Base-by-base conservation (phyloP, 1,140 invertebrate species). In the Drosophila nigromelanica region DNA sequence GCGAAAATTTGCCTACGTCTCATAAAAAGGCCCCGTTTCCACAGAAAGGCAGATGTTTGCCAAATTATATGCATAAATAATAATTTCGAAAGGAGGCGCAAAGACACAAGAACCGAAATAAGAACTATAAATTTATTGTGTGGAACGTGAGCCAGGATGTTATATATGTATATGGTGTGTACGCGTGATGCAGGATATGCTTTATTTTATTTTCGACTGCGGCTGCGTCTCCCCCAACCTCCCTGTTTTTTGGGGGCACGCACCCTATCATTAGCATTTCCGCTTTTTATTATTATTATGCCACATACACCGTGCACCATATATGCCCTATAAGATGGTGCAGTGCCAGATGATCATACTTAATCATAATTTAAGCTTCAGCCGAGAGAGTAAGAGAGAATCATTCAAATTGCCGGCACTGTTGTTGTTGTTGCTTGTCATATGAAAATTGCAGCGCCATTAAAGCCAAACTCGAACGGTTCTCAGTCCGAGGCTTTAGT, bases 51-150 rank as follows among this genome's bases (percentile, higher is more conserved):
- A 79, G 79, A 73, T 89, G 83, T 43, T 33, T 33, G 47, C 43
- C 76, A 89, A 90, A 89, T 89, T 89, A 83, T 90, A 83, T 90
- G 80, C 89, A 90, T 87, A 90, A 90, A 90, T 90, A 90, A 90
- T 83, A 90, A 90, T 90, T 80, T 68, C 14, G 7, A 8, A 10
- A 70, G 37, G 39, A 71, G 40, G 45, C 33, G 33, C 35, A 54
- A 45, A 55, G 37, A 54, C 39, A 73, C 14, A 67, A 30, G 21
- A 14, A 85, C 56, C 61, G 66, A 77, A 55, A 79, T 73, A 69
- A 56, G 69, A 90, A 77, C 86, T 80, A 90, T 80, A 90, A 85
- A 86, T 80, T 87, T 81, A 64, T 70, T 64, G 50, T 48, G 63
- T 43, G 45, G 66, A 80, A 83, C 78, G 78, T 85, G 78, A 74